Conservation (phyloP, 2,888 invertebrate genomes). For the Caenorhabditis zanzibari region DNA sequence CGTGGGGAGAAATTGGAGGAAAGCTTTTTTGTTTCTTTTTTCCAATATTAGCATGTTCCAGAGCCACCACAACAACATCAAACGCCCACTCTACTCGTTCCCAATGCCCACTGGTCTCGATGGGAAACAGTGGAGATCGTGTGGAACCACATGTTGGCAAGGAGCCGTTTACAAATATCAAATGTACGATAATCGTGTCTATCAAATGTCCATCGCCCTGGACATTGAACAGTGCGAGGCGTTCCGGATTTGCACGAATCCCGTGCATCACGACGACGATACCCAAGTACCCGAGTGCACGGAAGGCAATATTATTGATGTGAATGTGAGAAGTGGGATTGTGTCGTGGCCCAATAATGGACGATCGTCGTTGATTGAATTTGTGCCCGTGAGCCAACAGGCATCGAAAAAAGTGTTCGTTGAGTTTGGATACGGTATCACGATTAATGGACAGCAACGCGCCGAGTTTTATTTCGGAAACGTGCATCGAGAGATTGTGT, state of each 20-base stretch:
- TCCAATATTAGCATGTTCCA: too few species aligned
- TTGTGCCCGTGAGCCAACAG: neutral
- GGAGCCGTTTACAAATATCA: slow-evolving; percentile 24
- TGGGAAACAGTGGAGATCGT: neutral
- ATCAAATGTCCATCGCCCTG: neutral
- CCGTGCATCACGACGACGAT: neutral
- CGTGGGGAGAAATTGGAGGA: too few species aligned
- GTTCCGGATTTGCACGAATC: slow-evolving; percentile 18
- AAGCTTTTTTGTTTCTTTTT: too few species aligned
- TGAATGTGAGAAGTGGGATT: slow-evolving; percentile 31
- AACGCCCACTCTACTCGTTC: slow-evolving; percentile 1
- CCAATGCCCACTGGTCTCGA: neutral
- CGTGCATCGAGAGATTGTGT: slow-evolving; percentile 41
- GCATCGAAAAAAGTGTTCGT: neutral
- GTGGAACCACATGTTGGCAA: slow-evolving; percentile 21
- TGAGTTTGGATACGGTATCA: slow-evolving; percentile 46
- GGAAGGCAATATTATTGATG: slow-evolving; percentile 7
- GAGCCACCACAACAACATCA: neutral
- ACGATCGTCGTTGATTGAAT: slow-evolving; percentile 33
- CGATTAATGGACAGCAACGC: neutral
- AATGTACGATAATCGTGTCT: neutral
- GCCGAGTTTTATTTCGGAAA: slow-evolving; percentile 37
- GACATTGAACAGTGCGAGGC: neutral
- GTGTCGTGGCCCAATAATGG: slow-evolving; percentile 37
- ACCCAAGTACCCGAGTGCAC: neutral